Evolutionary conservation across 2,888 invertebrate genomes (phyloP), one percentile per base, ranked within the genome.

Genomic region (Sinelater perroti): DNA sequence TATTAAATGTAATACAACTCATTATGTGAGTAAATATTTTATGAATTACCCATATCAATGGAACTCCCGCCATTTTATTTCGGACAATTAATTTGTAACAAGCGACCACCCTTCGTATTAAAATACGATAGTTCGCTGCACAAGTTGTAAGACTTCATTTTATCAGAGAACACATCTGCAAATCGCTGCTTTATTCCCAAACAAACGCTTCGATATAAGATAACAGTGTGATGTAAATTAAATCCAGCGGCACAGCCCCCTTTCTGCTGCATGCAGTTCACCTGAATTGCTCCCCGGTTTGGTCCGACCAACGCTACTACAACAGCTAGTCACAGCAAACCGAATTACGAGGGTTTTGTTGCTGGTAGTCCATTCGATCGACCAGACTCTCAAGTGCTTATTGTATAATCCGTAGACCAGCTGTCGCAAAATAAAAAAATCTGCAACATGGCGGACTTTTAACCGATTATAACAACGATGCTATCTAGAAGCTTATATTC

Each of bases 371-470:
- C 53, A 54, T 63, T 59, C 64, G 64, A 63, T 67, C 57, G 61
- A 61, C 61, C 67, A 67, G 63, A 65, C 62, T 66, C 60, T 67
- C 67, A 53, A 67, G 67, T 67, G 59, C 61, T 59, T 62, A 65
- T 67, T 67, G 66, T 66, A 54, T 54, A 50, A 59, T 56, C 50
- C 55, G 55, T 26, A 24, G 60, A 65, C 67, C 67, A 67, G 67
- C 67, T 67, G 67, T 63, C 64, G 62, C 46, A 35, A 33, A 55
- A 60, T 54, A 58, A 50, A 60, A 61, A 62, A 56, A 36, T 36
- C 24, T 11, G 13, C 11, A 50, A 50, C 13, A 44, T 49, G 46
- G 50, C 44, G 50, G 13, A 47, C 20, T n/a, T n/a, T n/a, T n/a
- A n/a, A 28, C 28, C 28, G 2, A 5, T 28, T 28, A 28, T 28